phyloP scores from a whole-genome alignment of 2,797 vertebrate species.

The Nasua narica region DNA sequence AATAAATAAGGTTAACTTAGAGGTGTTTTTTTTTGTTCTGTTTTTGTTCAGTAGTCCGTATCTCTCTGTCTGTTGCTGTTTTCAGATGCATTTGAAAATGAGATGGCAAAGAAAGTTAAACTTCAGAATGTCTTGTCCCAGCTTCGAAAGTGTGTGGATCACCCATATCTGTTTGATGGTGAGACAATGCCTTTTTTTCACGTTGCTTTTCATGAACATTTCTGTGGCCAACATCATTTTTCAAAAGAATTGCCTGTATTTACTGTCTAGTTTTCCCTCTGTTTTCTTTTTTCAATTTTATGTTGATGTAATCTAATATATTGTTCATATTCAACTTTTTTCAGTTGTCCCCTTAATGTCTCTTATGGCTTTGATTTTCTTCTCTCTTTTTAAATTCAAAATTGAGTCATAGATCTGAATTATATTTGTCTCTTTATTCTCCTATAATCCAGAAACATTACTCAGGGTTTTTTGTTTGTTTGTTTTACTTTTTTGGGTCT shows the following conservation, averaged over 20 bases:
- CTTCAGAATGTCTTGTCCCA: constrained; percentile 93
- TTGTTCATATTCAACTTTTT: neutral
- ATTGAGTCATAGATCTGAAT: neutral
- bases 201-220: neutral
- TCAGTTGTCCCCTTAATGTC: neutral
- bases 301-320: neutral
- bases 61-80: neutral
- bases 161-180: constrained; percentile 96
- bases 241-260: neutral
- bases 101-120: constrained; percentile 85
- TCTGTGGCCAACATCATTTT: neutral
- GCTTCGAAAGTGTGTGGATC: constrained; percentile 94
- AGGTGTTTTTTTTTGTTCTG: neutral
- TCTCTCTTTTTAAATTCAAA: neutral
- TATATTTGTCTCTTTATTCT: neutral
- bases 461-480: neutral
- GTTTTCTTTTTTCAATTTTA: neutral
- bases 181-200: constrained; percentile 58
- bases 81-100: constrained; percentile 91
- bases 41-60: neutral
- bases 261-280: neutral
- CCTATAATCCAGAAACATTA: neutral
- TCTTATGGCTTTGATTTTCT: neutral
- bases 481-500: neutral
- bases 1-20: neutral